Conservation (phyloP, 2,888 invertebrate genomes). For the Leptothorax acervorum region DNA sequence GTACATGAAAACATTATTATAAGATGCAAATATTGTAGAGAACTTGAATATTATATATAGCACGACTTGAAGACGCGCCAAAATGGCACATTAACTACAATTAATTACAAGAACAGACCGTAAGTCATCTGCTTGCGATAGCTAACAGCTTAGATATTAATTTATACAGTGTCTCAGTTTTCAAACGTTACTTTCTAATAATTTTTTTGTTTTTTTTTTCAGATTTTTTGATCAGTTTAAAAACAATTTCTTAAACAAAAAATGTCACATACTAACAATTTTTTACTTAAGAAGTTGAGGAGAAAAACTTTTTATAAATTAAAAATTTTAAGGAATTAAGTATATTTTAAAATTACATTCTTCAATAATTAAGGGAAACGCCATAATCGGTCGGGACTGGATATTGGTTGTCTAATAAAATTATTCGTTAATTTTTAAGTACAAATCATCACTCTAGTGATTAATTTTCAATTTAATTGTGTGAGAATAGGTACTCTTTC, state of each 20-base stretch:
- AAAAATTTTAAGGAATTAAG: neutral
- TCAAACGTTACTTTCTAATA: neutral
- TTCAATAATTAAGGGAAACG: too few species aligned
- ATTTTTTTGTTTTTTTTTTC: neutral
- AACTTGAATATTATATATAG: neutral
- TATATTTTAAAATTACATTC: neutral
- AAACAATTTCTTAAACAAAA: neutral
- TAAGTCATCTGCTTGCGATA: neutral
- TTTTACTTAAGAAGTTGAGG: neutral
- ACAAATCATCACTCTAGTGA: too few species aligned
- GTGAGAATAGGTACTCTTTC: too few species aligned
- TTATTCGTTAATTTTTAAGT: too few species aligned
- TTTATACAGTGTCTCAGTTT: neutral
- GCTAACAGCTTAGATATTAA: neutral
- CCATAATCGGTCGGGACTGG: too few species aligned
- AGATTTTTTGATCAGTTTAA: neutral
- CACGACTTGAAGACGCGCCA: neutral
- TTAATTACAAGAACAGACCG: neutral
- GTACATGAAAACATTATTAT: conserved; percentile 60
- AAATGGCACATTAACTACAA: neutral
- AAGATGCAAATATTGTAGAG: neutral
- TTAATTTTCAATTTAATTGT: too few species aligned
- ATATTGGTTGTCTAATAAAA: too few species aligned
- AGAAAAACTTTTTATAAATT: neutral
- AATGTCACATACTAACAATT: neutral